Conservation (phyloP, 1,140 invertebrate genomes). For the Drosophila paulistorum region DNA sequence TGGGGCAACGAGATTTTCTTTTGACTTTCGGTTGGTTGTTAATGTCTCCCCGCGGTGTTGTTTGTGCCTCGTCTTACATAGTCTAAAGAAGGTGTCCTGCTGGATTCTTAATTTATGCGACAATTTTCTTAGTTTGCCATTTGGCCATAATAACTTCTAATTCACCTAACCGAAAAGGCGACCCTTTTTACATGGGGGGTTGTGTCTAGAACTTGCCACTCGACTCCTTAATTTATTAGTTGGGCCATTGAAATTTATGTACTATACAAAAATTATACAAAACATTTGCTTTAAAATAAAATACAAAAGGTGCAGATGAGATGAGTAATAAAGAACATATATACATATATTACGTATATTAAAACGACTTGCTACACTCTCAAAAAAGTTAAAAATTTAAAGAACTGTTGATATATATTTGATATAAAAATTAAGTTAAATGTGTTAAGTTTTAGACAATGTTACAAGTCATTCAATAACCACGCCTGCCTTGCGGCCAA, state of each 20-base stretch:
- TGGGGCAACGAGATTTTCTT: conserved; percentile 41
- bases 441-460: background rate
- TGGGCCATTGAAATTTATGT: conserved; percentile 71
- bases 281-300: conserved; percentile 62
- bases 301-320: conserved; percentile 36
- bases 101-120: conserved; percentile 76
- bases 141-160: conserved; percentile 76
- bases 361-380: background rate
- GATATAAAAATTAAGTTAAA: background rate
- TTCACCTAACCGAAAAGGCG: conserved; percentile 49
- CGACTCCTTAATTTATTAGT: conserved; percentile 73
- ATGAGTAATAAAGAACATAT: background rate
- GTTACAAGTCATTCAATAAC: conserved; percentile 34
- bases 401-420: no score
- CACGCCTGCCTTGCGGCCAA: background rate
- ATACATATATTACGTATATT: background rate
- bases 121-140: conserved; percentile 71
- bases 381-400: background rate
- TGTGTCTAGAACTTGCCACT: conserved; percentile 45
- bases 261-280: conserved; percentile 40
- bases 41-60: conserved; percentile 75
- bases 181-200: conserved; percentile 52
- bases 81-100: conserved; percentile 64
- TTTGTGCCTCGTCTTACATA: conserved; percentile 70
- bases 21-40: conserved; percentile 37